Percentiles rank a stretch among this genome's conserved stretches.
Conservation (phyloP, 1,140 invertebrate genomes). For the Brachionus rubens region DNA sequence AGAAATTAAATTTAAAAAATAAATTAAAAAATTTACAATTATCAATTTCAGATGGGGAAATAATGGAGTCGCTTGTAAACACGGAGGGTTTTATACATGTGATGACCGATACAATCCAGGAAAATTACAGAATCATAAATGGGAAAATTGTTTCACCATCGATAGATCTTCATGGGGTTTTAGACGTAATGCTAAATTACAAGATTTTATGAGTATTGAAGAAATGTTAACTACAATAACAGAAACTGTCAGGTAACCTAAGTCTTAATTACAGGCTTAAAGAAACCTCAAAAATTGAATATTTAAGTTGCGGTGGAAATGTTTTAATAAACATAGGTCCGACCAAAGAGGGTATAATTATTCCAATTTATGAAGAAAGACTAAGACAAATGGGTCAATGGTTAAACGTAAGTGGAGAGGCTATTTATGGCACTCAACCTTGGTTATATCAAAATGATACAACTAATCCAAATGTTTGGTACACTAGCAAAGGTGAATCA, state of each 20-base stretch:
- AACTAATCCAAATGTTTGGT: conserved; percentile 45
- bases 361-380: conserved; percentile 83
- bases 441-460: conserved; percentile 47
- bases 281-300: too few species aligned
- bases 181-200: conserved; percentile 67
- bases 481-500: conserved; percentile 19
- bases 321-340: conserved; percentile 84
- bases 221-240: conserved; percentile 73
- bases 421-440: conserved; percentile 71
- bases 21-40: background rate
- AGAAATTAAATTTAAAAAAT: background rate
- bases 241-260: conserved; percentile 65
- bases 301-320: conserved; percentile 78
- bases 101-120: conserved; percentile 79
- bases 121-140: conserved; percentile 58
- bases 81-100: conserved; percentile 81
- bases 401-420: conserved; percentile 79
- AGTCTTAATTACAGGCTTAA: too few species aligned
- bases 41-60: conserved; percentile 68
- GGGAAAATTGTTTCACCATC: conserved; percentile 73
- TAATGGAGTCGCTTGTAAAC: conserved; percentile 70
- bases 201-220: conserved; percentile 70
- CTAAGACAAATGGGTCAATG: conserved; percentile 70
- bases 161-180: conserved; percentile 74
- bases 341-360: conserved; percentile 79